Conservation (phyloP, 2,888 invertebrate species). For the Petrolisthes cinctipes region DNA sequence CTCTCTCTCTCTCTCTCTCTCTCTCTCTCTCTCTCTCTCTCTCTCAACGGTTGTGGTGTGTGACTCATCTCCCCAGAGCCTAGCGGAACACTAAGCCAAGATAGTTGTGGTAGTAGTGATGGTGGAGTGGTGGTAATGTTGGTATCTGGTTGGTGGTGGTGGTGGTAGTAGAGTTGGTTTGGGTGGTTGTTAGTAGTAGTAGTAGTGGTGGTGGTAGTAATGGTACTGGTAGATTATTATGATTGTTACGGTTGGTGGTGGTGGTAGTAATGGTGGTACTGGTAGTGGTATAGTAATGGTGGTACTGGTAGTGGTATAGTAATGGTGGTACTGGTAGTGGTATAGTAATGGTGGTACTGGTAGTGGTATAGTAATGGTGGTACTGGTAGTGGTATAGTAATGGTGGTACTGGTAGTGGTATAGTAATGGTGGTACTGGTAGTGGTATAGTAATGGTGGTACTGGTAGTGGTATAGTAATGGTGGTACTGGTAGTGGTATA, state of each 20-base stretch:
- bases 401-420: background rate
- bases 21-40: slow-evolving; percentile 34
- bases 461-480: no score
- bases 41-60: background rate
- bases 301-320: background rate
- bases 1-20: slow-evolving; percentile 10
- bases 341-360: background rate
- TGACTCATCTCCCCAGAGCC: slow-evolving; percentile 6
- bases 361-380: background rate
- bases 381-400: background rate
- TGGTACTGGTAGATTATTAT: background rate
- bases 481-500: background rate
- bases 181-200: background rate
- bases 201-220: slow-evolving; percentile 1
- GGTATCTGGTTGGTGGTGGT: background rate
- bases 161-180: background rate
- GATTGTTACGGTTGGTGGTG: background rate
- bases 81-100: background rate
- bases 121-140: no score
- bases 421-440: no score
- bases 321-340: no score
- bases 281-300: background rate
- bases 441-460: no score
- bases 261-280: background rate
- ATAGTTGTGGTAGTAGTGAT: no score